Evolutionary conservation across 2,888 invertebrate genomes (phyloP), one percentile per base, ranked within the genome.

Genomic region (Microplitis manilae): DNA sequence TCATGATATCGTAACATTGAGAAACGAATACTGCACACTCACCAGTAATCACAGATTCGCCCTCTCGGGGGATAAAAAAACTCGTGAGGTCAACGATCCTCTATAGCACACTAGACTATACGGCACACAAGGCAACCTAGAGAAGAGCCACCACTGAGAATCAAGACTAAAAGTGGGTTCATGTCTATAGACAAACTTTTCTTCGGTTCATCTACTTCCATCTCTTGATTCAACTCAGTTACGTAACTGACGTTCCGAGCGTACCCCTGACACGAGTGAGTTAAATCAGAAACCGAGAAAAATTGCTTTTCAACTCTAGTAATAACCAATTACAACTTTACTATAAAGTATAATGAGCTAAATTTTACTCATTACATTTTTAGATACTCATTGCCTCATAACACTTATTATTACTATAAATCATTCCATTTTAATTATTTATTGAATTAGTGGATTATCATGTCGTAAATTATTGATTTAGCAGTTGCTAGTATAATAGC

Each of bases 71-170:
- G 62, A 75, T 70, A 65, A 78, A 30, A 30, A 30, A 77, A 74
- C 78, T 77, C 72, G 75, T 68, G 65, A 73, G 81, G 79, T 81
- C 81, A 81, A 81, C 77, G 80, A 81, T 79, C 81, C 79, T 70
- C 76, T 77, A 76, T 13, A 72, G 73, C 77, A 81, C 79, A 74
- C 79, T 78, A 80, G 78, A 80, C 80, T 80, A 79, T 77, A 80
- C 76, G 77, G 76, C 30, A 30, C 30, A 30, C 30, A 30, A 30
- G 30, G 30, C 30, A 30, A 30, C 30, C 30, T 30, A 30, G 30
- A 30, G 30, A 30, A 30, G 30, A 30, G 30, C 30, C 30, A 30
- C 30, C 30, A 30, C 30, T 30, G 30, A 30, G 30, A 30, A 30
- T 30, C 30, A 79, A 77, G 77, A 78, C 79, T 79, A 75, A 77